Evolutionary conservation across 2,113 vertebrate genomes (phyloP), one percentile per base, ranked within the genome.

Genomic region (Pedionomus torquatus): DNA sequence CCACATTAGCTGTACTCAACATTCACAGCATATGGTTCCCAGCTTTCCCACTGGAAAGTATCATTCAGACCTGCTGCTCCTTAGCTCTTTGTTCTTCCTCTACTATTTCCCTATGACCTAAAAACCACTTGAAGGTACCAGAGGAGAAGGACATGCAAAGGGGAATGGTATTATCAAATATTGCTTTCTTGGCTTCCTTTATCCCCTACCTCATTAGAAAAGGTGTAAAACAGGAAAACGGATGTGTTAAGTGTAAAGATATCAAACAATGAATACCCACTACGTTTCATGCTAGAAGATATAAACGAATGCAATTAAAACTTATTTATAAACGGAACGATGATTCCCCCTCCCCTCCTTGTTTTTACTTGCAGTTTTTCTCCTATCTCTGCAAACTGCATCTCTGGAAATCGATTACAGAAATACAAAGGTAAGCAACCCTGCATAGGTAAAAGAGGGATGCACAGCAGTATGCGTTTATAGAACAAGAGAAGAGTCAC

Each of bases 1-100:
- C 57, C 83, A 70, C 41, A 55, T 74, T 95, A 94, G 87, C 69
- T 87, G 71, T 76, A 92, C 52, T 95, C 72, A 92, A 93, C 44
- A 72, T 76, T 85, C 84, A 79, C 41, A 89, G 52, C 80, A 76
- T 89, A 92, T 64, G 61, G 61, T 92, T 95, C 81, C 89, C 49
- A 87, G 68, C 46, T 93, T 81, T 95, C 72, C 64, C 39, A 26
- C 60, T 31, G 52, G 86, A 95, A 96, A 94, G 84, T 84, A 71
- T 13, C 25, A 61, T 76, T 89, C 63, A 82, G 37, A 61, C 30
- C 31, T 66, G 44, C 80, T 89, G 55, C 86, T 89, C 1, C 3
- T 78, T 72, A 91, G 43, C 41, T 92, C 39, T 79, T 63, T 64
- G 65, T 75, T 54, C 28, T 51, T 54, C 25, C 20, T 88, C 44